phyloP scores from a whole-genome alignment of 2,113 vertebrate genomes.

The Eolophus roseicapilla region DNA sequence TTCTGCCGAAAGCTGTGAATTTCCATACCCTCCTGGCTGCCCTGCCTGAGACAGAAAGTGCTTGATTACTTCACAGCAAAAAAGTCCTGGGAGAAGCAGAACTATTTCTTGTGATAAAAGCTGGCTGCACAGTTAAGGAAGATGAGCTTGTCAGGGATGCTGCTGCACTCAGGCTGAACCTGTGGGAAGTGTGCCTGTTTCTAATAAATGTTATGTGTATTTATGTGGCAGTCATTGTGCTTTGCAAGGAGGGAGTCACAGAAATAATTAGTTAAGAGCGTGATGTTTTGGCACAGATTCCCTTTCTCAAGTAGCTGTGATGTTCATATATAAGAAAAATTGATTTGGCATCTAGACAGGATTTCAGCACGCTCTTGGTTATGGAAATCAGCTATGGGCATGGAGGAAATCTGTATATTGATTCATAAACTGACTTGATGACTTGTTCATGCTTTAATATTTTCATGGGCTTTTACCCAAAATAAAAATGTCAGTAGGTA shows the following conservation, averaged over 20 bases:
- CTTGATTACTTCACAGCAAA: not conserved
- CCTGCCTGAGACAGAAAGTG: not conserved
- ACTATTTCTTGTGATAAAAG: not conserved
- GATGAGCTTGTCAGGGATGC: constrained; percentile 29
- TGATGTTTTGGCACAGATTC: constrained; percentile 63
- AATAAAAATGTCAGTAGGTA: constrained; percentile 50
- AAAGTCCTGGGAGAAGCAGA: constrained; percentile 26
- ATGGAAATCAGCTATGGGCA: constrained; percentile 67
- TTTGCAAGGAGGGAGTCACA: constrained; percentile 48
- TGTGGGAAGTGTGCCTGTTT: constrained; percentile 53
- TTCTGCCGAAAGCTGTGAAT: not conserved
- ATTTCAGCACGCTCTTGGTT: constrained; percentile 57
- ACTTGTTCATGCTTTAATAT: constrained; percentile 65
- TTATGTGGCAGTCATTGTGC: constrained; percentile 51
- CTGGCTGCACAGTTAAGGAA: constrained; percentile 18
- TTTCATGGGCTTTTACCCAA: constrained; percentile 60
- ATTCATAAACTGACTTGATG: constrained; percentile 67
- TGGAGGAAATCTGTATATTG: constrained; percentile 64
- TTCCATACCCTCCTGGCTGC: not conserved
- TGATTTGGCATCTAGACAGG: constrained; percentile 68
- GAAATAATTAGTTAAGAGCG: constrained; percentile 68
- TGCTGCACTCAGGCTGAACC: constrained; percentile 52
- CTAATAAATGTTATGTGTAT: constrained; percentile 44
- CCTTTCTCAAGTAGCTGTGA: constrained; percentile 55
- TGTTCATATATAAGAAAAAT: constrained; percentile 68